phyloP scores from a whole-genome alignment of 1,140 invertebrate species.

The Platorchestia sp. region DNA sequence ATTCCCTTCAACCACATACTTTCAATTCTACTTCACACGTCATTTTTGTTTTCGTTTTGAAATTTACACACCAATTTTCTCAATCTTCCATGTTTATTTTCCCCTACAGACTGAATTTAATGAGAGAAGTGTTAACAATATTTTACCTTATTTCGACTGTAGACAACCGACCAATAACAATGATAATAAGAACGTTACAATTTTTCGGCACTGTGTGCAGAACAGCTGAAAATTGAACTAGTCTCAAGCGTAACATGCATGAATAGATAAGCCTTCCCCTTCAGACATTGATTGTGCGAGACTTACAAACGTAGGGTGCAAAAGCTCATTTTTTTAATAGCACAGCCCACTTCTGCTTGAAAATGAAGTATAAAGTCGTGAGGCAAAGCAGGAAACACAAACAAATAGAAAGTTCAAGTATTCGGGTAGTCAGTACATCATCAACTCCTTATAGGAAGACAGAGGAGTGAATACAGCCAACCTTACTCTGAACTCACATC shows the following conservation, averaged over 20 bases:
- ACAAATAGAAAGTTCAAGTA: background rate
- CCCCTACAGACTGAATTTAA: background rate
- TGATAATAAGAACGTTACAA: background rate
- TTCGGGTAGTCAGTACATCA: background rate
- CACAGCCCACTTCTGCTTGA: background rate
- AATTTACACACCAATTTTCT: background rate
- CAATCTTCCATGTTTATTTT: background rate
- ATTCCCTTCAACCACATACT: background rate
- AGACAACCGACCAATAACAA: background rate
- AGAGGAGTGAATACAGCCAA: background rate
- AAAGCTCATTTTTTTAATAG: background rate
- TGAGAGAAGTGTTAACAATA: background rate
- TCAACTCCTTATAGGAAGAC: background rate
- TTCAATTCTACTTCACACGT: background rate
- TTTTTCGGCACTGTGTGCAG: background rate
- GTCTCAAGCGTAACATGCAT: background rate
- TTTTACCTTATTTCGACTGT: background rate
- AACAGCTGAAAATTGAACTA: background rate
- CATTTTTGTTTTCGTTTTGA: background rate
- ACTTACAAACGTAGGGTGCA: background rate
- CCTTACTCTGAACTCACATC: background rate
- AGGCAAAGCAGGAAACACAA: background rate
- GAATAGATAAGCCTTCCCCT: background rate
- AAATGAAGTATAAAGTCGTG: background rate
- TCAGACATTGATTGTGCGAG: background rate